Percentiles rank a stretch among this genome's conserved stretches.
Evolutionary conservation across 1,140 invertebrate species (phyloP).

Genomic region (Triops cancriformis): DNA sequence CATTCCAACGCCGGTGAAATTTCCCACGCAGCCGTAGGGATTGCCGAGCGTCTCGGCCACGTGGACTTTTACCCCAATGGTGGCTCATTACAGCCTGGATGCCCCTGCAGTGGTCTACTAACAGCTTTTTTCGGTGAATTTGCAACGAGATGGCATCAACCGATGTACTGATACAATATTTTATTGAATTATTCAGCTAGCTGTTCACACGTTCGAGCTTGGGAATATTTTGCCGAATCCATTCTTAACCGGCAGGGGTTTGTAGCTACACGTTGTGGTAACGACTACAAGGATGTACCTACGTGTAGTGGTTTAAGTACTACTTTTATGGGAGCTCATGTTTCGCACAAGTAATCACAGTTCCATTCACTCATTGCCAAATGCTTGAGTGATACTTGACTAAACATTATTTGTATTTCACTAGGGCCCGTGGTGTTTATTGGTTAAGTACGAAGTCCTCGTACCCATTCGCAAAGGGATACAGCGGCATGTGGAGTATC

Average conservation of each 20-base stretch:
- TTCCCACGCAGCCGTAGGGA: too few species aligned
- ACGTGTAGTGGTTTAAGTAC: slow-evolving; percentile 17
- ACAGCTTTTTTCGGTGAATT: too few species aligned
- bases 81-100: slow-evolving; percentile 16
- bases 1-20: slow-evolving; percentile 33
- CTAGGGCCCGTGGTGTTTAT: slow-evolving; percentile 18
- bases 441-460: slow-evolving; percentile 17
- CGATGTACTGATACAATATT: not conserved
- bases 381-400: too few species aligned
- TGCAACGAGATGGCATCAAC: not conserved
- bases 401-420: too few species aligned
- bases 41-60: not conserved
- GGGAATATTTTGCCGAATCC: slow-evolving; percentile 45
- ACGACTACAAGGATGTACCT: slow-evolving; percentile 26
- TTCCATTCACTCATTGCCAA: too few species aligned
- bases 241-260: slow-evolving; percentile 35
- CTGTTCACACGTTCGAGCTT: slow-evolving; percentile 44
- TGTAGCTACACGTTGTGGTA: slow-evolving; percentile 26
- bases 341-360: too few species aligned
- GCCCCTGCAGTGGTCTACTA: not conserved
- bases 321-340: slow-evolving; percentile 14
- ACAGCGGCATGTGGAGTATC: not conserved
- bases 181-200: slow-evolving; percentile 36
- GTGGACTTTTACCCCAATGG: slow-evolving; percentile 25
- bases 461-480: slow-evolving; percentile 15